Percentiles rank a stretch among this genome's conserved stretches.
phyloP scores from a whole-genome alignment of 1,140 invertebrate genomes.

The Apis cerana region DNA sequence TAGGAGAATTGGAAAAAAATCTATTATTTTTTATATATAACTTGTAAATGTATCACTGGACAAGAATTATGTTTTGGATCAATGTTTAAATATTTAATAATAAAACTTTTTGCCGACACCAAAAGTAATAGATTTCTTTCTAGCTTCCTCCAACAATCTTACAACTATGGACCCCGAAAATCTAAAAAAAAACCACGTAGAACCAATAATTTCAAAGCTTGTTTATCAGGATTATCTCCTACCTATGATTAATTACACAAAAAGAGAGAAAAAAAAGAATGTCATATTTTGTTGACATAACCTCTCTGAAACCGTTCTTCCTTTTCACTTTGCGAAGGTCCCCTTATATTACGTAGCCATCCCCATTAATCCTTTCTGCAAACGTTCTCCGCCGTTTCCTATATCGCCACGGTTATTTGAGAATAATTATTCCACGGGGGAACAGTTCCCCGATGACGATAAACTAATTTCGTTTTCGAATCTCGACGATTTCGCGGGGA shows the following conservation, averaged over 20 bases:
- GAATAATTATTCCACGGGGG: slow-evolving; percentile 1
- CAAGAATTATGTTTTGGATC: no score
- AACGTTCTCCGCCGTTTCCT: not conserved
- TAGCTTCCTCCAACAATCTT: no score
- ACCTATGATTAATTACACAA: not conserved
- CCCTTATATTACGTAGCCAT: not conserved
- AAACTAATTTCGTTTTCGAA: slow-evolving; percentile 4
- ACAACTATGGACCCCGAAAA: no score
- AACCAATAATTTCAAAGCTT: no score
- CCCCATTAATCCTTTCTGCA: not conserved
- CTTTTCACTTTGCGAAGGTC: not conserved
- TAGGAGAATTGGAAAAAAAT: no score
- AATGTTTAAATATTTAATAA: no score
- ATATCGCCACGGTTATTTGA: not conserved
- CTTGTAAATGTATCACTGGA: no score
- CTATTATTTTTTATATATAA: no score
- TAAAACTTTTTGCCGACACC: no score
- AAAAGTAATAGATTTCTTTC: no score
- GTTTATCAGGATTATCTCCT: not conserved
- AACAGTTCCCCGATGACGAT: not conserved
- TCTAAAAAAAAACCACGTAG: no score
- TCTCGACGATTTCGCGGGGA: not conserved
- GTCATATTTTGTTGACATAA: not conserved
- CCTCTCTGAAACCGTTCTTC: not conserved
- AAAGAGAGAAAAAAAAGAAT: no score